These are phyloP conservation scores for Mergus octosetaceus DNA, from an alignment of 2,797 vertebrate genomes.

Conservation along the genomic window DNA sequence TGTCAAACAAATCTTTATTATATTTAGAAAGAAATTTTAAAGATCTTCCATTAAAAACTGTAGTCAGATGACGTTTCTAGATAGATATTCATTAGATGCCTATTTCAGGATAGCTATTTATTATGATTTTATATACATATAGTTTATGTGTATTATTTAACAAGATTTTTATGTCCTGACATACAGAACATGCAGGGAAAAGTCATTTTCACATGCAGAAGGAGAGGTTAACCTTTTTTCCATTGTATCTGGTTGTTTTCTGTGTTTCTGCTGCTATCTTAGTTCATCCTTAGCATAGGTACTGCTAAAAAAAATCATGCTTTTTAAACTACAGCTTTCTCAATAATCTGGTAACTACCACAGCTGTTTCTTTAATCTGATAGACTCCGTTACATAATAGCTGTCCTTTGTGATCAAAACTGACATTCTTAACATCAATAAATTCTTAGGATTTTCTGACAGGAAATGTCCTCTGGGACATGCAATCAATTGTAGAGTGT, in stretches of 20 bases:
- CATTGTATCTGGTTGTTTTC: background rate
- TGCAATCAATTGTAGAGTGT: slow-evolving; percentile 46
- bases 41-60: background rate
- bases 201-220: background rate
- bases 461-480: slow-evolving; percentile 61
- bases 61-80: background rate
- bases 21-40: background rate
- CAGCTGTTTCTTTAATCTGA: slow-evolving; percentile 64
- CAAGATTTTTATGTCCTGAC: background rate
- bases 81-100: background rate
- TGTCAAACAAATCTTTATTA: background rate
- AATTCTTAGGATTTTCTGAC: slow-evolving; percentile 64
- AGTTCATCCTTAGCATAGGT: slow-evolving; percentile 22
- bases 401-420: slow-evolving; percentile 70
- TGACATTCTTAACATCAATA: slow-evolving; percentile 69
- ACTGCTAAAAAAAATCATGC: slow-evolving; percentile 41
- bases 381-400: slow-evolving; percentile 17
- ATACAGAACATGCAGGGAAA: background rate
- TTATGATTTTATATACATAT: background rate
- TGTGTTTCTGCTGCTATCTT: background rate
- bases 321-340: slow-evolving; percentile 30
- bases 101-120: background rate
- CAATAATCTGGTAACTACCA: slow-evolving; percentile 51
- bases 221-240: background rate
- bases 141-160: background rate